These are phyloP conservation scores for Labia minor DNA, from an alignment of 2,888 invertebrate genomes.

Conservation along the genomic window DNA sequence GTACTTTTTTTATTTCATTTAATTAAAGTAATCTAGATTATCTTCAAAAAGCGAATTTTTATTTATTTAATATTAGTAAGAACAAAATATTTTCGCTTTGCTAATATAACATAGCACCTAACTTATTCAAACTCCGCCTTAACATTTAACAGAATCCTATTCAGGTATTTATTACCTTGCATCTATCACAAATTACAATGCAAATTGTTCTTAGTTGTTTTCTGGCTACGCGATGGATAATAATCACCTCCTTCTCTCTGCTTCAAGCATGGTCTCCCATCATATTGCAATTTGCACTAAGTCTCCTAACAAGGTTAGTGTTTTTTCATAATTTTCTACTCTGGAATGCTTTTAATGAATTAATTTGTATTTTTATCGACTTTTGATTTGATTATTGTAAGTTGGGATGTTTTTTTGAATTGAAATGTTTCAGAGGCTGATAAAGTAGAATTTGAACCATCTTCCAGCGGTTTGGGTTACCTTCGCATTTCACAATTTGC, in stretches of 20 bases:
- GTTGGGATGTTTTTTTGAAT: neutral
- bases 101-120: neutral
- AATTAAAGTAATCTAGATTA: no score
- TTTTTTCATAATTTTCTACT: neutral
- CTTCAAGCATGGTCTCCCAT: slow-evolving; percentile 5
- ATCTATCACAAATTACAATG: no score
- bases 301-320: neutral
- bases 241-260: neutral
- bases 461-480: neutral
- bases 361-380: neutral
- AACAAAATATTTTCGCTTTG: neutral
- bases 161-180: neutral
- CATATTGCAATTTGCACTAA: neutral
- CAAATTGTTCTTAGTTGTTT: neutral
- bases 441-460: no score
- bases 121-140: neutral
- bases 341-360: neutral
- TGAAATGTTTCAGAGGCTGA: no score
- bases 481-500: neutral
- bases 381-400: neutral
- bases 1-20: no score
- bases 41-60: no score
- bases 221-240: neutral
- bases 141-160: neutral
- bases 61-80: no score